Percentiles rank a stretch among this genome's conserved stretches.
These are phyloP conservation scores for Myanophis thanlyinensis DNA, from an alignment of 2,113 vertebrate species.

Conservation along the genomic window DNA sequence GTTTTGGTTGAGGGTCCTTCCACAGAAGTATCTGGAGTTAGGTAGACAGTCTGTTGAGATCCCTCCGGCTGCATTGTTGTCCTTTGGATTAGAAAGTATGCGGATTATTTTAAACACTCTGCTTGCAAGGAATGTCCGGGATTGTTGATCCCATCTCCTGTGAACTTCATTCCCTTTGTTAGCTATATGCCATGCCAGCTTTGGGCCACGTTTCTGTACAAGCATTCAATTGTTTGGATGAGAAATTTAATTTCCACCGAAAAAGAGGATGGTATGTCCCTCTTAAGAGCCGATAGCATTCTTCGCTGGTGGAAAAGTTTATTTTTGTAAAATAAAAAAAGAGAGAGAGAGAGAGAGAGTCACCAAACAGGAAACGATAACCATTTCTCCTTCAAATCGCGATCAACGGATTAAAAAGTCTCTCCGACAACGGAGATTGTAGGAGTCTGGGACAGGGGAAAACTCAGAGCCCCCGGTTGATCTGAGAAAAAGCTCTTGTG, in stretches of 20 bases:
- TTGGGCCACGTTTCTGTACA: conserved; percentile 45
- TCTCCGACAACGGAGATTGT: not conserved
- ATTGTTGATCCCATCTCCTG: conserved; percentile 50
- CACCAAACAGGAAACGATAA: conserved; percentile 46
- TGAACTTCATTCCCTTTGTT: conserved; percentile 44
- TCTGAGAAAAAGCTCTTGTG: not conserved
- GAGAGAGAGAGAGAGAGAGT: too few relatives aligned
- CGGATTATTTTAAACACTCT: conserved; percentile 58
- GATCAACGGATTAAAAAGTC: not conserved
- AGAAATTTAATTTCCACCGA: conserved; percentile 42
- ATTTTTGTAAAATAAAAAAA: conserved; percentile 56
- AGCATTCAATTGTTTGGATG: conserved; percentile 49
- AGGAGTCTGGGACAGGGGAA: not conserved
- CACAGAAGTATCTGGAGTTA: conserved; percentile 54
- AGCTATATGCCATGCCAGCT: conserved; percentile 37
- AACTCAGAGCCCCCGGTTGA: too few relatives aligned
- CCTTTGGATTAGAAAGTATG: conserved; percentile 49
- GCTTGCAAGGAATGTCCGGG: conserved; percentile 57
- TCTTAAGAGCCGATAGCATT: conserved; percentile 47
- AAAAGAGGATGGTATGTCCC: conserved; percentile 49
- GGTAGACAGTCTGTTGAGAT: conserved; percentile 52
- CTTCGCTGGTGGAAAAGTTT: conserved; percentile 56
- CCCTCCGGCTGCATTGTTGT: conserved; percentile 47
- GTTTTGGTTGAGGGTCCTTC: conserved; percentile 37
- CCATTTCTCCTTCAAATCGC: not conserved